Evolutionary conservation across 2,113 vertebrate genomes (phyloP), one percentile per base, ranked within the genome.

Genomic region (Perccottus glenii): DNA sequence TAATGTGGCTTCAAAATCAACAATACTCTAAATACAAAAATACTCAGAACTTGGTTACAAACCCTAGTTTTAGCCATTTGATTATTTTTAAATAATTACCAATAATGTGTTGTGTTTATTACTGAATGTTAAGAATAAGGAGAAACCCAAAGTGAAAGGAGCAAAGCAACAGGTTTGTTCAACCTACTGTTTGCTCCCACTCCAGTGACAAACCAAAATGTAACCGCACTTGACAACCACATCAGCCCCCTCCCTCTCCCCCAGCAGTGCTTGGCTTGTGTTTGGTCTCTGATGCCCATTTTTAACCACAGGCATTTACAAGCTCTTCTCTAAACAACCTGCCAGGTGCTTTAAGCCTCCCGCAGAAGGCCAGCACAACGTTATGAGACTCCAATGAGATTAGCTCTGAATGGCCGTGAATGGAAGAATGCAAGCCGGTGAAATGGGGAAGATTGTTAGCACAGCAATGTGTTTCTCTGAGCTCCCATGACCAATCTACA

Each of bases 161-260:
- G 42, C 49, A 51, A 61, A 70, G 63, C 68, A 67, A 60, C 68
- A 63, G 53, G 65, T 80, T 69, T 61, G 36, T 76, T 67, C 49
- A 50, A 60, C 61, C 81, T 75, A 62, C 27, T 60, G 49, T 74
- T 57, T 63, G 52, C 67, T 45, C 74, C 46, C 33, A 9, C 47
- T 49, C 35, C 58, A 15, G 49, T 61, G 45, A 79, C 60, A 70
- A 80, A 62, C 69, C 42, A 10, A 59, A 84, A 93, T 77, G 81
- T 91, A 96, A 97, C 92, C 87, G 67, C 57, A 94, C 88, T 91
- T 97, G 95, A 97, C 96, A 97, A 93, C 94, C 95, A 96, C 90
- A 93, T 85, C 94, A 80, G 89, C 90, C 86, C 90, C 86, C 84
- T 73, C 92, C 77, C 32, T 35, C 91, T 89, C 52, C 66, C 80